Base-by-base conservation (phyloP, 2,888 invertebrate species). In the Orgyia antiqua region DNA sequence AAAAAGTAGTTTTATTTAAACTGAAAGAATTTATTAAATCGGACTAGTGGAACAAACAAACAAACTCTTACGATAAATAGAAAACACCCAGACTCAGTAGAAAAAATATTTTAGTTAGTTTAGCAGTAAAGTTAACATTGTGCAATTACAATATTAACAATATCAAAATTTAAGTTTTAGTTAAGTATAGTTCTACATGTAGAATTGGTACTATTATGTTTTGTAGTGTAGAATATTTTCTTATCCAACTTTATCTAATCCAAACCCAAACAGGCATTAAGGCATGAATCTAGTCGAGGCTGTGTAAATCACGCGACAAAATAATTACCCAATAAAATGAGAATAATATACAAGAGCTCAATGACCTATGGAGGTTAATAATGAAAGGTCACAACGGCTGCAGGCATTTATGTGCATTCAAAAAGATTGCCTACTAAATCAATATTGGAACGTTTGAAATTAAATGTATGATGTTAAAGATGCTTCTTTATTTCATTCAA, bases 221-320 rank as follows among this genome's bases (percentile, higher is more conserved):
- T n/a, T 8, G 8, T 18, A 2, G 6, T 4, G 8, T 18, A 18
- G 2, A 6, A 4, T 10, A 34, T 28, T 38, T n/a, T 5, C 36
- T 1, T 34, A 40, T 52, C 55, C 45, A 51, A 20, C 19, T 13
- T 42, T 42, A 17, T 41, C 17, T 31, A 33, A 17, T 52, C 58
- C 35, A 28, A 54, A 46, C 33, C 13, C n/a, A 37, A 42, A 36
- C 30, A 47, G 43, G 41, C 47, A 36, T 39, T 47, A 55, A 46
- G 47, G 42, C 43, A 55, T 57, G 49, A 58, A 48, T 54, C 51
- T 46, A 58, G 45, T 44, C 32, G 40, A 36, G 37, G 31, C 39
- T 24, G 30, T 44, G 65, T 71, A 68, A 71, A 71, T 71, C 68
- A 68, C 57, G 46, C 31, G 51, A 56, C 58, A 55, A 52, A 58